A percentile compares a stretch with the other conserved stretches of the same genome.
Evolutionary conservation across 1,140 invertebrate species (phyloP).

Genomic region (Drosophila equinoxialis): DNA sequence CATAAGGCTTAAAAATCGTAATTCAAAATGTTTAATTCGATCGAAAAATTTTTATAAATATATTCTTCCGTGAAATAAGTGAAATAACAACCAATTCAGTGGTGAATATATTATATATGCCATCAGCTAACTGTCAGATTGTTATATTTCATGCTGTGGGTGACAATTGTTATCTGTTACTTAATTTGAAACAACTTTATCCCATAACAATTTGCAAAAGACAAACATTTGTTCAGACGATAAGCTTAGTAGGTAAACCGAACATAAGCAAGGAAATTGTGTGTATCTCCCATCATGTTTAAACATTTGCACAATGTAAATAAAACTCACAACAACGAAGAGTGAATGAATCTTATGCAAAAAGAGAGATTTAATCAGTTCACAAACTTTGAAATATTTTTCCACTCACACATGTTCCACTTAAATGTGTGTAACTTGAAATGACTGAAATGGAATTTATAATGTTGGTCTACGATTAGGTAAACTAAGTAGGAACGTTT

Average conservation of each 20-base stretch:
- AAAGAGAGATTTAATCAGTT: constrained; percentile 4
- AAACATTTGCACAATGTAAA: constrained; percentile 6
- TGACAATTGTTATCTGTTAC: constrained; percentile 5
- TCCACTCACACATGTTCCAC: not conserved
- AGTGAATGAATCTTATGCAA: not conserved
- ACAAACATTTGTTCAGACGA: not conserved
- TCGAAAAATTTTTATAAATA: no score
- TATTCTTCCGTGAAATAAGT: no score
- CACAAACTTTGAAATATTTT: not conserved
- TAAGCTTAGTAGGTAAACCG: constrained; percentile 8
- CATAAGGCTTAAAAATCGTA: not conserved
- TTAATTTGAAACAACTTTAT: constrained; percentile 1
- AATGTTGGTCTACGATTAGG: not conserved
- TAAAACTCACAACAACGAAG: not conserved
- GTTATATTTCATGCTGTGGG: not conserved
- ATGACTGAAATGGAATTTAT: not conserved
- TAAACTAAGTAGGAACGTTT: not conserved
- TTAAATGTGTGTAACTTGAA: constrained; percentile 11
- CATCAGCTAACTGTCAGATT: no score
- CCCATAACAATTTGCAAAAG: constrained; percentile 1
- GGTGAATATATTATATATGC: no score
- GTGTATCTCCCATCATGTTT: not conserved
- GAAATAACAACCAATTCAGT: no score
- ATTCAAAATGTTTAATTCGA: no score
- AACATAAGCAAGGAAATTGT: constrained; percentile 3